Conservation (phyloP, 2,113 vertebrate genomes). For the Corynorhinus townsendii region DNA sequence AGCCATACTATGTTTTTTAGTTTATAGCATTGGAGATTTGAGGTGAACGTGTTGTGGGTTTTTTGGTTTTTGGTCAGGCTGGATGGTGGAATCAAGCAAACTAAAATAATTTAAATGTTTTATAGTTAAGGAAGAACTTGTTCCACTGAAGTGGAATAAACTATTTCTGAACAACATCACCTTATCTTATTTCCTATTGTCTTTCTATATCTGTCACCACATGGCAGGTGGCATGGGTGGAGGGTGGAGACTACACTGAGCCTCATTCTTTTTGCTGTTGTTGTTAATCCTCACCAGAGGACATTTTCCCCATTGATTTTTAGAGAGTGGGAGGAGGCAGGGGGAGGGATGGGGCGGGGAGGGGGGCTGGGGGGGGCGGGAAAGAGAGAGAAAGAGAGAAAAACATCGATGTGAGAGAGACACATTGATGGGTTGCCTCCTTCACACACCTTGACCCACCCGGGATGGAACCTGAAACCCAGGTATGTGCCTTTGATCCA, state of each 20-base stretch:
- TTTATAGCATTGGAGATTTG: background rate
- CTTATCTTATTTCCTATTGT: background rate
- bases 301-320: background rate
- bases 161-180: conserved; percentile 11
- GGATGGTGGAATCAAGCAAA: background rate
- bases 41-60: background rate
- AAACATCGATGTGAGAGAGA: background rate
- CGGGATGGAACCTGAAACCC: background rate
- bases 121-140: background rate
- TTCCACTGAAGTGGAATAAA: background rate
- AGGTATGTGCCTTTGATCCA: background rate
- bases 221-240: background rate
- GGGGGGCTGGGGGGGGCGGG: accelerated
- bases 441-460: too few species aligned
- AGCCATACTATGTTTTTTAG: background rate
- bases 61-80: background rate
- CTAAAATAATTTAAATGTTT: background rate
- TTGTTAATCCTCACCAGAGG: background rate
- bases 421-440: background rate
- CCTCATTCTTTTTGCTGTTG: background rate
- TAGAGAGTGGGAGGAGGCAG: background rate
- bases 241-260: background rate
- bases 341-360: too few species aligned
- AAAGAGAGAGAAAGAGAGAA: background rate
- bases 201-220: background rate